These are phyloP conservation scores for Bovichtus diacanthus DNA, from an alignment of 2,797 vertebrate species.

Conservation along the genomic window DNA sequence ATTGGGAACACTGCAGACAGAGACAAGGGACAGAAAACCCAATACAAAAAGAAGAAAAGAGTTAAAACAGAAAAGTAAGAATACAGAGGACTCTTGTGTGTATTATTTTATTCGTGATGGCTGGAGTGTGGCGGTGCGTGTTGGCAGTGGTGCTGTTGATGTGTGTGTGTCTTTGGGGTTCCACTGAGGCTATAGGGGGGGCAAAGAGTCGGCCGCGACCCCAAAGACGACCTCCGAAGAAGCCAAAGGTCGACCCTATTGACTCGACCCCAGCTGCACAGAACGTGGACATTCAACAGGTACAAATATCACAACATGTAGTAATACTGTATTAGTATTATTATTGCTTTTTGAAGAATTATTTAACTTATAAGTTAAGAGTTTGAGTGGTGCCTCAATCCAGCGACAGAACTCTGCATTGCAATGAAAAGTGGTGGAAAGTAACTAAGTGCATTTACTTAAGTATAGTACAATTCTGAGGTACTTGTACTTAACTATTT, in stretches of 20 bases:
- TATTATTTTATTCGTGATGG: slow-evolving; percentile 52
- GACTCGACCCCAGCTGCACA: slow-evolving; percentile 48
- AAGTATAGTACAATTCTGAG: too few species aligned
- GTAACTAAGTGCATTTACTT: too few species aligned
- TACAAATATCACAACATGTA: too few species aligned
- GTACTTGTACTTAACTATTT: too few species aligned
- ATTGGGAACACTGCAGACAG: slow-evolving; percentile 18
- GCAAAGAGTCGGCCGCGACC: slow-evolving; percentile 72
- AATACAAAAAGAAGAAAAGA: background rate
- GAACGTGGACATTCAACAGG: slow-evolving; percentile 77
- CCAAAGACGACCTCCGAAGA: slow-evolving; percentile 62
- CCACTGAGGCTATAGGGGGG: slow-evolving; percentile 67
- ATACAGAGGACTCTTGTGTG: background rate
- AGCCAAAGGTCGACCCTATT: slow-evolving; percentile 52
- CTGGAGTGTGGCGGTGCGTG: slow-evolving; percentile 36
- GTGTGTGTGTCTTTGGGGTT: slow-evolving; percentile 62
- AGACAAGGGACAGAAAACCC: background rate
- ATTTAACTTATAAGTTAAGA: too few species aligned
- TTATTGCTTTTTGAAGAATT: too few species aligned
- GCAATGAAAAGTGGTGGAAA: too few species aligned
- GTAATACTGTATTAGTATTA: too few species aligned
- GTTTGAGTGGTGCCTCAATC: too few species aligned
- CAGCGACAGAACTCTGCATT: too few species aligned
- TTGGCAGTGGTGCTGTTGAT: slow-evolving; percentile 44
- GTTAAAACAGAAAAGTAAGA: background rate